Conservation (phyloP, 2,888 invertebrate species). For the Rotaria magnacalcarata region DNA sequence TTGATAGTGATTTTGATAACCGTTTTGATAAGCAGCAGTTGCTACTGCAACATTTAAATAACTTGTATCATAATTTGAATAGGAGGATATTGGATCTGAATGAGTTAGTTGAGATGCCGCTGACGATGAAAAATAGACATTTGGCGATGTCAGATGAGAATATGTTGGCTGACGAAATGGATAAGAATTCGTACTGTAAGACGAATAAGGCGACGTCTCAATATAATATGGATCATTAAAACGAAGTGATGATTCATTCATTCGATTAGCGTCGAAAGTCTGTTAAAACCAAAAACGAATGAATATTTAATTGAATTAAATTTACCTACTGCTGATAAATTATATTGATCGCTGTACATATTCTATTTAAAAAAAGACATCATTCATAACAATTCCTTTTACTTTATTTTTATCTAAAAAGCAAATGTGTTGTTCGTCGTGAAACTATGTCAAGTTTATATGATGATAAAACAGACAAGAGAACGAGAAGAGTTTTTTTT, state of each 20-base stretch:
- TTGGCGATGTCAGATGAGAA: not conserved
- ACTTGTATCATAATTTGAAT: not conserved
- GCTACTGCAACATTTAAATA: not conserved
- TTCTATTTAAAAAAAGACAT: not conserved
- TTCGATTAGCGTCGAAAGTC: not conserved
- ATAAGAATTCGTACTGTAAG: not conserved
- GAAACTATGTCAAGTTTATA: slow-evolving; percentile 9
- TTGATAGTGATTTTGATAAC: not conserved
- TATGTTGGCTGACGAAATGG: not conserved
- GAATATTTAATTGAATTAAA: not conserved
- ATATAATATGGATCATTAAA: slow-evolving; percentile 15
- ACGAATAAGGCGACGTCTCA: not conserved
- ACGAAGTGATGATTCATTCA: not conserved
- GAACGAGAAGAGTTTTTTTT: not conserved
- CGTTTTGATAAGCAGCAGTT: not conserved
- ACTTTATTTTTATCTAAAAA: not conserved
- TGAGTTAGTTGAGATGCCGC: not conserved
- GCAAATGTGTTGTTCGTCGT: not conserved
- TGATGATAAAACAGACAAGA: not conserved
- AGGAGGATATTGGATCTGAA: not conserved
- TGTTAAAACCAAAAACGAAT: not conserved
- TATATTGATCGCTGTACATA: slow-evolving; percentile 30
- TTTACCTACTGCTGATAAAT: not conserved
- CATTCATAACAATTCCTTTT: not conserved
- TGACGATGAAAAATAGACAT: not conserved